Evolutionary conservation across 2,113 vertebrate species (phyloP).

Genomic region (Procavia capensis): DNA sequence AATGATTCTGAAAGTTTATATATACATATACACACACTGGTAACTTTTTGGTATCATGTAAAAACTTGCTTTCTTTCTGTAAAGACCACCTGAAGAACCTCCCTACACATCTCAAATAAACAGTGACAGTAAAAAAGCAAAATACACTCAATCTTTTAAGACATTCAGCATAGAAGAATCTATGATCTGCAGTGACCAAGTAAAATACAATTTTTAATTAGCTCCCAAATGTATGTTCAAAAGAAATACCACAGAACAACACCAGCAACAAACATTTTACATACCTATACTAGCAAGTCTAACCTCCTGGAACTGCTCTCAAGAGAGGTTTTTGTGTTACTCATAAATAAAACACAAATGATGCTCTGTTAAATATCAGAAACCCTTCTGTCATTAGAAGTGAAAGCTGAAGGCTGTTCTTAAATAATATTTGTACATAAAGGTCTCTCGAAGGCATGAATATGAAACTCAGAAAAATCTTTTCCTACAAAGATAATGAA

Average conservation of each 20-base stretch:
- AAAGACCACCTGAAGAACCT: not conserved
- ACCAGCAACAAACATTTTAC: not conserved
- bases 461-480: not conserved
- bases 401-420: not conserved
- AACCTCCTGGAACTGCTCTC: not conserved
- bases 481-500: not conserved
- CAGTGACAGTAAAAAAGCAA: not conserved
- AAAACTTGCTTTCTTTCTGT: not conserved
- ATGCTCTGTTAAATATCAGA: not conserved
- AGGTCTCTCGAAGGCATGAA: not conserved
- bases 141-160: not conserved
- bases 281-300: not conserved
- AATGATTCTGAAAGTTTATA: not conserved
- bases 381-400: not conserved
- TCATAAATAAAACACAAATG: not conserved
- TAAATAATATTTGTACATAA: not conserved
- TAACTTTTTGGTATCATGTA: not conserved
- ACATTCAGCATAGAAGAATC: not conserved
- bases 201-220: conserved; percentile 4
- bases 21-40: not conserved
- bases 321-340: not conserved
- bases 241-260: not conserved
- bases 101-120: not conserved
- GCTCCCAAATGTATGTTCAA: not conserved
- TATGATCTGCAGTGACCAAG: not conserved